phyloP scores from a whole-genome alignment of 2,113 vertebrate genomes.

The Eulacestoma nigropectus region DNA sequence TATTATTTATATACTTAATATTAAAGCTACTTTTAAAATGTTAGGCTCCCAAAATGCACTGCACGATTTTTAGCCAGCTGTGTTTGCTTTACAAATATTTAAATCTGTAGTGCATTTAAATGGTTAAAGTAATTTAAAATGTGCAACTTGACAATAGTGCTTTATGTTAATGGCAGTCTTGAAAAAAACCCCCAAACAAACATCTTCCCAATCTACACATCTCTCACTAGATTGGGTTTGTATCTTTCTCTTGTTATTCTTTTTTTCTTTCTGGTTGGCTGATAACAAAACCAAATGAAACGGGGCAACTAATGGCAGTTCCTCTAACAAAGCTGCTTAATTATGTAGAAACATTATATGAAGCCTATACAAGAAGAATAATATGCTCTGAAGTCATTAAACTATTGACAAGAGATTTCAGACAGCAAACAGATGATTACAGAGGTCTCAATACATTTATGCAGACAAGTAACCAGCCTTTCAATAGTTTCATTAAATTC shows the following conservation, averaged over 20 bases:
- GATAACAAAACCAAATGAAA: constrained; percentile 55
- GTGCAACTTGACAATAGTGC: neutral
- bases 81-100: neutral
- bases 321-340: constrained; percentile 64
- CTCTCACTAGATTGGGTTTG: neutral
- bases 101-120: neutral
- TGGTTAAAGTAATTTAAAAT: neutral
- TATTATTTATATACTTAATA: neutral
- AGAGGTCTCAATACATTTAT: constrained; percentile 41
- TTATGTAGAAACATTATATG: constrained; percentile 64
- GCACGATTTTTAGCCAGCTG: neutral
- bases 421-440: constrained; percentile 60
- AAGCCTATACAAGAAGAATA: constrained; percentile 52
- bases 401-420: constrained; percentile 58
- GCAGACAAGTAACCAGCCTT: constrained; percentile 40
- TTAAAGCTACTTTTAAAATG: neutral
- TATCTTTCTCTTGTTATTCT: constrained; percentile 33
- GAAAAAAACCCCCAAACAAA: neutral
- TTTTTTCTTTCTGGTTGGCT: constrained; percentile 41
- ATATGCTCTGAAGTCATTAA: constrained; percentile 59
- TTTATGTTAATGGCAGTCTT: neutral
- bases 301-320: constrained; percentile 55
- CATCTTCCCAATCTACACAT: neutral
- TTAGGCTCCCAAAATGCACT: neutral
- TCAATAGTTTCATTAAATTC: constrained; percentile 61